A percentile compares a stretch with the other conserved stretches of the same genome.
phyloP scores from a whole-genome alignment of 2,888 invertebrate genomes.

The Boloria euphrosyne region DNA sequence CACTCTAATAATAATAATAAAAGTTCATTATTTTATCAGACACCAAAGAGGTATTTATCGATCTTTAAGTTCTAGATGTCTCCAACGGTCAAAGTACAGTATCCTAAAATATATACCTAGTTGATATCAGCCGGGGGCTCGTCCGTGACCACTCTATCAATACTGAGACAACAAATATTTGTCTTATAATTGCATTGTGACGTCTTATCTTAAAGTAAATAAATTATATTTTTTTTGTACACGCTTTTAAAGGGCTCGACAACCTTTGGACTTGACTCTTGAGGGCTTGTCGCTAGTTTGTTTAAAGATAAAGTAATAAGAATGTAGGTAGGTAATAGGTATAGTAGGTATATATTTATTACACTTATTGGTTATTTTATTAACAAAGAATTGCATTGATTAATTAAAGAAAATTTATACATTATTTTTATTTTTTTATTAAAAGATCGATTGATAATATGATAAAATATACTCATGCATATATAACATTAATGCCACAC shows the following conservation, averaged over 20 bases:
- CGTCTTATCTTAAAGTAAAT: constrained; percentile 51
- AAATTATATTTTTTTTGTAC: constrained; percentile 40
- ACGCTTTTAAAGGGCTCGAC: constrained; percentile 47
- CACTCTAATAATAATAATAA: too few species aligned
- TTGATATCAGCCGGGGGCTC: constrained; percentile 73
- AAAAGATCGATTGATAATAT: too few species aligned
- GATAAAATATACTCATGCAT: too few species aligned
- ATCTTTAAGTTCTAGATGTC: constrained; percentile 11
- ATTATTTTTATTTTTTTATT: too few species aligned
- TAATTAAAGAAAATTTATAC: too few species aligned
- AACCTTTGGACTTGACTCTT: constrained; percentile 55
- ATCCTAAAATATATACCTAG: constrained; percentile 31
- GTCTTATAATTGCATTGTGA: constrained; percentile 66
- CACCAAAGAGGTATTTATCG: background rate
- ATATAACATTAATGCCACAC: too few species aligned
- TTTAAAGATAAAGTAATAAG: constrained; percentile 26
- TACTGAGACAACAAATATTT: constrained; percentile 69
- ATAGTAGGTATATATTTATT: background rate
- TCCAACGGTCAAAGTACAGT: constrained; percentile 33
- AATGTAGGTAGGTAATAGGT: background rate
- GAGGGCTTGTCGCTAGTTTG: constrained; percentile 34
- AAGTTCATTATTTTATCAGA: too few species aligned
- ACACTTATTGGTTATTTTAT: constrained; percentile 1
- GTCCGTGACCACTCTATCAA: constrained; percentile 75
- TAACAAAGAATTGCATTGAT: background rate